Base-by-base conservation (phyloP, 2,888 invertebrate species). In the Andrena camellia region DNA sequence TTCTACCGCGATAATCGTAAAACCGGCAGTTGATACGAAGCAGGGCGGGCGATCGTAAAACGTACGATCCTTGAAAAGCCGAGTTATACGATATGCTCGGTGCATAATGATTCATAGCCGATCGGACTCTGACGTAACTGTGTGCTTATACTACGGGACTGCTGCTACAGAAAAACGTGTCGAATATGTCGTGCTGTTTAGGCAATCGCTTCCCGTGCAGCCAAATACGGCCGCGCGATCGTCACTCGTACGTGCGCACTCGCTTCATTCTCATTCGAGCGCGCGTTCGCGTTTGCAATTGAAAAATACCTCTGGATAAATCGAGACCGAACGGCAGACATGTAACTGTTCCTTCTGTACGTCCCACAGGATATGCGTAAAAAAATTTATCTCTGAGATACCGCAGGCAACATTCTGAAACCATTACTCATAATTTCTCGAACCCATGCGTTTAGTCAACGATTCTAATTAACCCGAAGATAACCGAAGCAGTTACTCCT, bases 21-120 rank as follows among this genome's bases (percentile, higher is more conserved):
- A 54, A 57, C 57, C 54, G 54, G 71, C 54, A 50, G 33, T 17
- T 62, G 50, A 68, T 71, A 75, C 54, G 64, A n/a, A 54, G 78
- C 10, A 60, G 50, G 23, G 20, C 52, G 48, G 35, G 29, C 66
- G 63, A 64, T 85, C 73, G 63, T 71, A 76, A 78, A 81, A 80
- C 60, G 68, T 13, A 26, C 67, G 73, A 86, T 80, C 86, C 90
- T 90, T 90, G 89, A 86, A 90, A 83, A 86, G 75, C 78, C 79
- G 66, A 83, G 87, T 85, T 87, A 88, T 85, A 86, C 69, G 84
- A 90, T 88, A 89, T 83, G 78, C 60, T 73, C 33, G 50, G 68
- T 70, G 78, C 80, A 71, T 88, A 87, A 81, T 90, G 90, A 91
- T 90, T 91, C 88, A 89, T 90, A 84, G 74, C 48, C 84, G 84